Conservation (phyloP, 2,888 invertebrate species). For the Drosophila pseudotalamancana region DNA sequence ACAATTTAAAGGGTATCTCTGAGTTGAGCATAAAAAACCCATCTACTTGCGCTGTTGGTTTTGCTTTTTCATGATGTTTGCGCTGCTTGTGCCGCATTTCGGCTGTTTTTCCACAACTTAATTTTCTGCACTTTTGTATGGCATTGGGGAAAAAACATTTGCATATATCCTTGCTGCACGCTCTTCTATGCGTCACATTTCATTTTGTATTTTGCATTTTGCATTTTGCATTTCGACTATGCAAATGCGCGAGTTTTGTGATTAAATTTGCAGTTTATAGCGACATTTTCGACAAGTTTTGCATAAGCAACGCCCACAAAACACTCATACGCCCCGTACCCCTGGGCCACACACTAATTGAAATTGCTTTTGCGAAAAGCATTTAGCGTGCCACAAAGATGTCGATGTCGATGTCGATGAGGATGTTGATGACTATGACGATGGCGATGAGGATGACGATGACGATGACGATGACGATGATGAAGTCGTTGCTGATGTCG, state of each 20-base stretch:
- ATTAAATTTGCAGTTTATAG: slow-evolving; percentile 67
- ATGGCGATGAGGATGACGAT: slow-evolving; percentile 1
- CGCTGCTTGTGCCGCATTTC: slow-evolving; percentile 34
- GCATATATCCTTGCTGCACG: slow-evolving; percentile 22
- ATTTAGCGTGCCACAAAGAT: slow-evolving; percentile 65
- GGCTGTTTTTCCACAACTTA: slow-evolving; percentile 53
- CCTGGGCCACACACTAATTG: slow-evolving; percentile 59
- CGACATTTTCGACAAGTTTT: slow-evolving; percentile 52
- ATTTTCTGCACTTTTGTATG: slow-evolving; percentile 57
- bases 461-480: background rate
- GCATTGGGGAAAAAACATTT: slow-evolving; percentile 48
- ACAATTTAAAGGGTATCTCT: background rate
- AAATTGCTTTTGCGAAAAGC: slow-evolving; percentile 73
- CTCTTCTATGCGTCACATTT: slow-evolving; percentile 5
- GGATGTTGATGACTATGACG: background rate
- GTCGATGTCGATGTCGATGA: slow-evolving; percentile 30
- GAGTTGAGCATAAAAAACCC: background rate
- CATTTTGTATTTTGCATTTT: slow-evolving; percentile 21
- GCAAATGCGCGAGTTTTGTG: slow-evolving; percentile 56
- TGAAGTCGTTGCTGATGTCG: slow-evolving; percentile 16
- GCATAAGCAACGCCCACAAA: slow-evolving; percentile 32
- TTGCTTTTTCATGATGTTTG: slow-evolving; percentile 17
- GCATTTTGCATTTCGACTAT: slow-evolving; percentile 37
- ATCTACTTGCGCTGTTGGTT: background rate
- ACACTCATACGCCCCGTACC: background rate